phyloP scores from a whole-genome alignment of 2,888 invertebrate species.

The Brachylomia viminalis region DNA sequence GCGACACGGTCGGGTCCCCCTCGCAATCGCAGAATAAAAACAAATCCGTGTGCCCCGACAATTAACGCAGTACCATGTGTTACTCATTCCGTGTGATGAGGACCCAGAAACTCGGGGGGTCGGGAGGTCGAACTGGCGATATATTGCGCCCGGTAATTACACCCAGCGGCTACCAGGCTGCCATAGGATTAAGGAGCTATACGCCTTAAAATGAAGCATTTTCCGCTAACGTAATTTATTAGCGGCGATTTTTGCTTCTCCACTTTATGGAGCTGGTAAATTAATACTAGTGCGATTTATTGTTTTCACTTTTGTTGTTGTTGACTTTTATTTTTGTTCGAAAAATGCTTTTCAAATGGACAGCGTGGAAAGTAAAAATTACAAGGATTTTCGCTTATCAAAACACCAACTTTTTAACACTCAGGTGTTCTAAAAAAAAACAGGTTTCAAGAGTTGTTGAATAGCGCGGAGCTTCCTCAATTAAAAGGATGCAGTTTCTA shows the following conservation, averaged over 20 bases:
- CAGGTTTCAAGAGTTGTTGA: background rate
- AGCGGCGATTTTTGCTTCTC: constrained; percentile 75
- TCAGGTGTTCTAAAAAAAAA: background rate
- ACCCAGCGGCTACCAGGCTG: constrained; percentile 82
- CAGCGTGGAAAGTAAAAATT: constrained; percentile 28
- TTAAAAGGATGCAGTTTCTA: constrained; percentile 7
- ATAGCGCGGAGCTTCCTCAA: background rate
- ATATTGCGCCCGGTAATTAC: constrained; percentile 87
- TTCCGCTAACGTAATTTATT: constrained; percentile 79
- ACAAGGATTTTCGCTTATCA: constrained; percentile 10
- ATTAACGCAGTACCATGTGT: constrained; percentile 88
- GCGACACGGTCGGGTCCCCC: constrained; percentile 69
- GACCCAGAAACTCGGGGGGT: constrained; percentile 70
- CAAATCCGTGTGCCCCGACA: constrained; percentile 82
- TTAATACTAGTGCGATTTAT: constrained; percentile 69
- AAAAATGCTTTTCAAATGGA: constrained; percentile 30
- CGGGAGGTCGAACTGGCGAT: constrained; percentile 77
- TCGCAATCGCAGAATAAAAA: constrained; percentile 82
- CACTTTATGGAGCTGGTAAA: constrained; percentile 72
- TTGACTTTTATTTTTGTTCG: constrained; percentile 52
- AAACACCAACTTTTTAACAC: background rate
- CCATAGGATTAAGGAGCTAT: constrained; percentile 84
- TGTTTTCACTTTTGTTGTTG: constrained; percentile 52
- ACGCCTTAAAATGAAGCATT: constrained; percentile 86
- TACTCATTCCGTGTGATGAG: constrained; percentile 84